Conservation (phyloP, 2,113 vertebrate species). For the Natator depressus region DNA sequence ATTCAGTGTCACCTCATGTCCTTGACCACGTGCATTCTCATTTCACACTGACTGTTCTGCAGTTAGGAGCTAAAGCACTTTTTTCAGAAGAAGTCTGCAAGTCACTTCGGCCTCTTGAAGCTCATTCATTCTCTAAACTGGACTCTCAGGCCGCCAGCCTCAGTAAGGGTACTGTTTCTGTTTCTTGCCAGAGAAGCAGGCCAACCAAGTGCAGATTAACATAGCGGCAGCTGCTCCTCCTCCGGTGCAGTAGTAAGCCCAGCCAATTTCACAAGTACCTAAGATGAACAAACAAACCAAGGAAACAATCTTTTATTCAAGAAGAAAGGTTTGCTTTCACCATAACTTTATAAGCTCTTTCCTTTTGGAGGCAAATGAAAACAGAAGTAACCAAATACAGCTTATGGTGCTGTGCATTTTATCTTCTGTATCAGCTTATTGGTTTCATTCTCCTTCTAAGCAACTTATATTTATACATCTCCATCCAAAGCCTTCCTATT, state of each 20-base stretch:
- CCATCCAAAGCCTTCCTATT: not conserved
- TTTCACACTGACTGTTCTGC: not conserved
- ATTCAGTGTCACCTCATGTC: not conserved
- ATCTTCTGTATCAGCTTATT: not conserved
- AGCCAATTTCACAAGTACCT: slow-evolving; percentile 96
- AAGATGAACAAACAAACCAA: slow-evolving; percentile 16
- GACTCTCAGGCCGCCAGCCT: not conserved
- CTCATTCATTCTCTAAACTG: not conserved
- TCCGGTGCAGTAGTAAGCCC: slow-evolving; percentile 96
- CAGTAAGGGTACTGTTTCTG: slow-evolving; percentile 98
- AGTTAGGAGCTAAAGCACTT: slow-evolving; percentile 35
- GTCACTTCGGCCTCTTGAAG: not conserved
- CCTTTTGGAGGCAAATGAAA: not conserved
- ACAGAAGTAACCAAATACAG: not conserved
- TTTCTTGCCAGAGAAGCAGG: slow-evolving; percentile 96
- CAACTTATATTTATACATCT: not conserved
- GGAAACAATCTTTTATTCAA: not conserved
- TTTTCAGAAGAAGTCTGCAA: not conserved
- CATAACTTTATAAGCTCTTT: not conserved
- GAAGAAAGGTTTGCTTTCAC: not conserved
- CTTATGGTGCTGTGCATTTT: not conserved
- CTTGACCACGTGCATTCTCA: not conserved
- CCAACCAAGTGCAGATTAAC: slow-evolving; percentile 95
- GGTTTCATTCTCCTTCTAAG: not conserved
- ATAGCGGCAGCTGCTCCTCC: slow-evolving; percentile 87